Base-by-base conservation (phyloP, 2,888 invertebrate genomes). In the Malthinus seriepunctatus region DNA sequence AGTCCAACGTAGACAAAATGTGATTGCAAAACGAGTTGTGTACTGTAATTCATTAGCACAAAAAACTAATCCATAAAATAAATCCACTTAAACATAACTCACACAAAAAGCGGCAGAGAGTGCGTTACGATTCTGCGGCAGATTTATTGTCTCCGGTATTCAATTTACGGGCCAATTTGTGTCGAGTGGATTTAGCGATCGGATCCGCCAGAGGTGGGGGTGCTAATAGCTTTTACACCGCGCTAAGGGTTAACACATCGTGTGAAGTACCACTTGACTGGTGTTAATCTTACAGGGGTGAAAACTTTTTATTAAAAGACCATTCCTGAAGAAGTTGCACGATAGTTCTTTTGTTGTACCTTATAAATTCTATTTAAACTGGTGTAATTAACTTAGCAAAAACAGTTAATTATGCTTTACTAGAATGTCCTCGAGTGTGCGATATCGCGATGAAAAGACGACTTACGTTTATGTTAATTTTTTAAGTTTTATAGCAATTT, bases 121-220 rank as follows among this genome's bases (percentile, higher is more conserved):
- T 71, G 72, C 74, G 74, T 73, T 73, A 72, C 72, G 70, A 73
- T 74, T 72, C 72, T 68, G 66, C 72, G 68, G 65, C 73, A 74
- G 77, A 77, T 77, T 76, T 76, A 76, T 76, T 69, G 74, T 73
- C 71, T 72, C 69, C 72, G 74, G 74, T 73, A 74, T 76, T 77
- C 75, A 76, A 78, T 78, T 78, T 78, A 78, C 76, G 76, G 74
- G 73, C 76, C 77, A 77, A 78, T 78, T 77, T 77, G 76, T 74
- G 78, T 77, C 76, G 73, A 76, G 75, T 73, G 74, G 73, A 76
- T 76, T 76, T 75, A 75, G 75, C 73, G 75, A 74, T 72, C 72
- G 70, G 70, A 70, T 64, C 63, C 63, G 55, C 53, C 57, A 55
- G 49, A 59, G 56, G 61, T 48, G 64, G 59, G 60, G 63, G 60